Evolutionary conservation across 2,113 vertebrate species (phyloP).

Genomic region (Procavia capensis): DNA sequence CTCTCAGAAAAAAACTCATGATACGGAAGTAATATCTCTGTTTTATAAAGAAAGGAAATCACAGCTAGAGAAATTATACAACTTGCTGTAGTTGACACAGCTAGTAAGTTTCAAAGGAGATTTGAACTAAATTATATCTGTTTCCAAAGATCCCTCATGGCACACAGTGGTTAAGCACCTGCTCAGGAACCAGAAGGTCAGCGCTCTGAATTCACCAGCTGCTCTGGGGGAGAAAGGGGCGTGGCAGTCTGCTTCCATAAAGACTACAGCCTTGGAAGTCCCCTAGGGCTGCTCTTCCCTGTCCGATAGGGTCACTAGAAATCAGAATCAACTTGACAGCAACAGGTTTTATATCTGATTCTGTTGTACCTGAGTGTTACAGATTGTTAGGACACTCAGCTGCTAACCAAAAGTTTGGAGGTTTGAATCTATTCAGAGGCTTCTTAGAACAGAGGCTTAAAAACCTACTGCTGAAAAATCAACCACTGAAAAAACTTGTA

Average conservation of each 20-base stretch:
- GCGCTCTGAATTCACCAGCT: not conserved
- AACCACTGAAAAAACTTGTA: not conserved
- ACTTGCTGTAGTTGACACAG: not conserved
- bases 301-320: not conserved
- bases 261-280: not conserved
- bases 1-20: not conserved
- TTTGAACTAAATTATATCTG: conserved; percentile 31
- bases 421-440: not conserved
- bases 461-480: not conserved
- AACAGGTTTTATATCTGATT: not conserved
- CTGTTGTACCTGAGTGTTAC: not conserved
- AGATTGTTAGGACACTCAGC: not conserved
- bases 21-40: not conserved
- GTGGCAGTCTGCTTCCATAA: not conserved
- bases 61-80: not conserved
- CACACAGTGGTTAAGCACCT: not conserved
- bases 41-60: not conserved
- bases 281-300: not conserved
- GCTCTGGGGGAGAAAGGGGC: not conserved
- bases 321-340: not conserved
- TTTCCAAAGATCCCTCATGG: not conserved
- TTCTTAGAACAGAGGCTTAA: not conserved
- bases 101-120: not conserved
- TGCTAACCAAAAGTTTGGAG: not conserved
- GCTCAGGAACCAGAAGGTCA: not conserved